Percentiles rank a stretch among this genome's conserved stretches.
These are phyloP conservation scores for Sminthopsis crassicaudata DNA, from an alignment of 2,113 vertebrate genomes.

Conservation along the genomic window DNA sequence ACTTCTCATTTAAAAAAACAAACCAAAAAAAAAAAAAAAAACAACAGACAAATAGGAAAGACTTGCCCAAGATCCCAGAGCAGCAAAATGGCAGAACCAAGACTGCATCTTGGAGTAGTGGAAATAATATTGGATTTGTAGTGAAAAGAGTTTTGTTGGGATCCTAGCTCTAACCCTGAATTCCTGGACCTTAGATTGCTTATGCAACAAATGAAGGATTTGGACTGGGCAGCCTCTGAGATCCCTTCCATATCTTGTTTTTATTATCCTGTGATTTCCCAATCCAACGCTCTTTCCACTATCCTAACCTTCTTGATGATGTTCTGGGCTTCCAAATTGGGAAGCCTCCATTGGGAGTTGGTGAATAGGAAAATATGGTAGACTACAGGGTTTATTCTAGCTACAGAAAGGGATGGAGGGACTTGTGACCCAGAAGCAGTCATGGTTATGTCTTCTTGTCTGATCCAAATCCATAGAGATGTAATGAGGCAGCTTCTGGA, in stretches of 20 bases:
- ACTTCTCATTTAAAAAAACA: neutral
- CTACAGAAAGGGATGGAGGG: neutral
- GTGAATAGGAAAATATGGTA: neutral
- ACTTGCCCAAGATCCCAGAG: neutral
- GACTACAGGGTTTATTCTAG: neutral
- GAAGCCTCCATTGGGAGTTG: neutral
- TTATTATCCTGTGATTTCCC: neutral
- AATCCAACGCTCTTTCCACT: neutral
- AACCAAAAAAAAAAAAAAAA: neutral
- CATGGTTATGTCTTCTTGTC: neutral
- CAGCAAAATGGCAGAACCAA: neutral
- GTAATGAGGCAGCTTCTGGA: neutral
- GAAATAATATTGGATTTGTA: neutral
- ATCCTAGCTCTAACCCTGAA: neutral
- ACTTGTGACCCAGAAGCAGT: neutral
- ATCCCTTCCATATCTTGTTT: neutral
- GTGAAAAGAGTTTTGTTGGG: neutral
- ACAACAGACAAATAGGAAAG: neutral
- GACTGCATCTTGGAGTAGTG: neutral
- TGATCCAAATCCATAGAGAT: neutral
- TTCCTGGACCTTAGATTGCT: neutral
- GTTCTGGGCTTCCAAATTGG: neutral
- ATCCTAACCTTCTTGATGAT: neutral
- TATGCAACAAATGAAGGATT: neutral
- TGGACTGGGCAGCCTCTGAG: neutral